Evolutionary conservation across 2,113 vertebrate species (phyloP).

Genomic region (Stigmatopora nigra): DNA sequence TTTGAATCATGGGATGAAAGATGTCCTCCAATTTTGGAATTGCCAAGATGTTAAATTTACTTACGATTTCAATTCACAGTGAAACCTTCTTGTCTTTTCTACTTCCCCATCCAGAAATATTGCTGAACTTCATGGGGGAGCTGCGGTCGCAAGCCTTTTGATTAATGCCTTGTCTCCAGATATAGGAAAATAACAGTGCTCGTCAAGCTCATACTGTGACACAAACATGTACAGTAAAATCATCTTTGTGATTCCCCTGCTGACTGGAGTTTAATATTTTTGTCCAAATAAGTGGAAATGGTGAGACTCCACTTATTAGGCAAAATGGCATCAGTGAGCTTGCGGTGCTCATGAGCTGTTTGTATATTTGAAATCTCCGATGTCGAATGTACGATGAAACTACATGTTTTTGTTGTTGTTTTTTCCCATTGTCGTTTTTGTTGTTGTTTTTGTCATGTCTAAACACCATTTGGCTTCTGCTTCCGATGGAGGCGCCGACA

Average conservation of each 20-base stretch:
- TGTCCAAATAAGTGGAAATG: constrained; percentile 24
- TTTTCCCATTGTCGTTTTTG: constrained; percentile 15
- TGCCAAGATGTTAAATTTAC: neutral
- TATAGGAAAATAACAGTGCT: constrained; percentile 19
- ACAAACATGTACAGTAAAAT: constrained; percentile 26
- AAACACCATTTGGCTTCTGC: constrained; percentile 24
- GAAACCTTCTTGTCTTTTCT: constrained; percentile 1
- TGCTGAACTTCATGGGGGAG: constrained; percentile 51
- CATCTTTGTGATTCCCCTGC: constrained; percentile 26
- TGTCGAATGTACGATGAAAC: constrained; percentile 48
- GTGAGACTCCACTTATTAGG: constrained; percentile 29
- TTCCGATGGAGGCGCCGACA: constrained; percentile 25
- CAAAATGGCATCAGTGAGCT: constrained; percentile 41
- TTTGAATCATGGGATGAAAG: too few species aligned
- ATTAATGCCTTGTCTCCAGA: constrained; percentile 18
- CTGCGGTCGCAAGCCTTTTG: constrained; percentile 40
- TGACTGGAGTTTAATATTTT: constrained; percentile 34
- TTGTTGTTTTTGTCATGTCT: constrained; percentile 11
- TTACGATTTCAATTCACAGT: constrained; percentile 3
- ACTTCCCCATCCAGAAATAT: constrained; percentile 54
- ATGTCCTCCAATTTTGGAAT: neutral
- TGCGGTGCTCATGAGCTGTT: constrained; percentile 2
- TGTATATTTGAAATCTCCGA: constrained; percentile 31
- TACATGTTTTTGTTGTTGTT: constrained; percentile 20
- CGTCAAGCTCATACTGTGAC: constrained; percentile 50